Base-by-base conservation (phyloP, 2,888 invertebrate species). In the Cyclophora punctaria region DNA sequence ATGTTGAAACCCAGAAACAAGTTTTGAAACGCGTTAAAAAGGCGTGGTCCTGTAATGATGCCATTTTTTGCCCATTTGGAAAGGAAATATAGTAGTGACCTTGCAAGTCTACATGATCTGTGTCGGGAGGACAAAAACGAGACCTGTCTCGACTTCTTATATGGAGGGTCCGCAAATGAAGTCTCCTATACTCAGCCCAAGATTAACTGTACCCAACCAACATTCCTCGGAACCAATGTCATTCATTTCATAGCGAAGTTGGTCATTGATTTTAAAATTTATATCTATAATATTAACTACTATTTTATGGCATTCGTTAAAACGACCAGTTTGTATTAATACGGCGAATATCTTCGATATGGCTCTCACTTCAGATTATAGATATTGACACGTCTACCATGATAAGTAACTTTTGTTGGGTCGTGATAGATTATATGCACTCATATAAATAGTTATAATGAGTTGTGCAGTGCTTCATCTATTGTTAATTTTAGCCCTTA, bases 61-160 rank as follows among this genome's bases (percentile, higher is more conserved):
- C 56, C 54, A 57, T 60, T 64, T 55, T 60, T 68, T 63, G 57
- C 55, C 60, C 63, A 55, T 70, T 71, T 71, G 60, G 58, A 62
- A 66, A 67, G 64, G 69, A 58, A 57, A 62, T 62, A 66, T 63
- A 60, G 64, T 65, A 67, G 59, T 70, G 81, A 79, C 85, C 85
- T 87, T 87, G 85, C 66, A 59, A 63, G 71, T 71, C 77, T 72
- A 63, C 64, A 67, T 66, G 63, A 67, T 51, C 58, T 49, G 60
- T 83, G 74, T 71, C 77, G 83, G 81, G 77, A 81, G 81, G 49
- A 76, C 70, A 87, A 87, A 87, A 87, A 87, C 73, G 69, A 55
- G 78, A 66, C 71, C 69, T 59, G 67, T 73, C 83, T 20, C 20
- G 20, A 20, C 20, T 20, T 20, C 20, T 58, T 81, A 81, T 78